phyloP scores from a whole-genome alignment of 2,113 vertebrate genomes.

The Ophiodon elongatus region DNA sequence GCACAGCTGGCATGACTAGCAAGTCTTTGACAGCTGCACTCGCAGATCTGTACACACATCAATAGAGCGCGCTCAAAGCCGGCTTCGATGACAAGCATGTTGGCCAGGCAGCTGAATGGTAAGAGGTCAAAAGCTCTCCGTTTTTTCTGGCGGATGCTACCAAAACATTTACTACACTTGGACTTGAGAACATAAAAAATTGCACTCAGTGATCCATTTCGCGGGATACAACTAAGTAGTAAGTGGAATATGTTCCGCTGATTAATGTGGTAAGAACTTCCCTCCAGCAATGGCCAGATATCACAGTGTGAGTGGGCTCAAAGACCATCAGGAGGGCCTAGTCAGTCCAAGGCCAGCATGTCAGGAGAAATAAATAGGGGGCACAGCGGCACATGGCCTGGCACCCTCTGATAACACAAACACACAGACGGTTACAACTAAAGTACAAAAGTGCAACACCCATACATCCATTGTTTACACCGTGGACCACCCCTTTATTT shows the following conservation, averaged over 20 bases:
- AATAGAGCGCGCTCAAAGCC: background rate
- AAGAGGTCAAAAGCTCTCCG: slow-evolving; percentile 5
- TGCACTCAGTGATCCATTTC: background rate
- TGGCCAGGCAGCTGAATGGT: background rate
- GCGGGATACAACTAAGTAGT: background rate
- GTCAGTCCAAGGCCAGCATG: background rate
- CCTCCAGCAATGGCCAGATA: background rate
- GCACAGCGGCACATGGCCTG: background rate
- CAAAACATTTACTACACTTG: background rate
- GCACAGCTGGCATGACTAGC: slow-evolving; percentile 31
- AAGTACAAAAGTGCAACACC: too few relatives aligned
- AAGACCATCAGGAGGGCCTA: background rate
- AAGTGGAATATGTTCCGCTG: background rate
- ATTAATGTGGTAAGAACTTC: background rate
- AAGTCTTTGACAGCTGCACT: slow-evolving; percentile 30
- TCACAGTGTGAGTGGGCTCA: background rate
- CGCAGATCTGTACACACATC: slow-evolving; percentile 27
- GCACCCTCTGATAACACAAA: background rate
- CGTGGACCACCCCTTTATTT: too few relatives aligned
- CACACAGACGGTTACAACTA: background rate
- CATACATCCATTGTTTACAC: too few relatives aligned
- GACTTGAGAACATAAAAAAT: background rate
- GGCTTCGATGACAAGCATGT: background rate
- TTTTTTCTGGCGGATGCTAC: background rate
- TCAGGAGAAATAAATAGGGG: background rate